A percentile compares a stretch with the other conserved stretches of the same genome.
Evolutionary conservation across 2,888 invertebrate species (phyloP).

Genomic region (Volucella bombylans): DNA sequence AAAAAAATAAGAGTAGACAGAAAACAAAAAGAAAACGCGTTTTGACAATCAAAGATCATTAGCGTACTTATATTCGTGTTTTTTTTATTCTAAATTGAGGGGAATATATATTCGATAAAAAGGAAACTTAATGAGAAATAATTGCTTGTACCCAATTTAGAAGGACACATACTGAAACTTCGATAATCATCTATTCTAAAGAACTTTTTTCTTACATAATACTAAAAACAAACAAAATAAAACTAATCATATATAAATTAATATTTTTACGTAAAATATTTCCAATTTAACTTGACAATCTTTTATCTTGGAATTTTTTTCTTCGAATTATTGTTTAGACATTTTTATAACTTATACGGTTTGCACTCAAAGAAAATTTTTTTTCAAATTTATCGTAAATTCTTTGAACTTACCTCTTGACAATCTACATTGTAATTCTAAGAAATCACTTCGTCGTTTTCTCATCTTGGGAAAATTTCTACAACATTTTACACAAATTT

Average conservation of each 20-base stretch:
- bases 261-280: slow-evolving; percentile 57
- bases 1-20: slow-evolving; percentile 77
- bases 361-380: slow-evolving; percentile 10
- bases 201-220: slow-evolving; percentile 25
- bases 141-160: slow-evolving; percentile 63
- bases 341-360: no score
- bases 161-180: slow-evolving; percentile 69
- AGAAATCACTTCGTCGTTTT: not conserved
- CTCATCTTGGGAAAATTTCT: no score
- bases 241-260: slow-evolving; percentile 33
- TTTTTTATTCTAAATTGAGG: slow-evolving; percentile 65
- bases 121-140: slow-evolving; percentile 23
- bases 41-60: slow-evolving; percentile 83
- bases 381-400: slow-evolving; percentile 30
- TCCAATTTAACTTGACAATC: slow-evolving; percentile 56
- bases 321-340: no score
- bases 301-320: slow-evolving; percentile 24
- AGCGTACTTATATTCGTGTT: slow-evolving; percentile 77
- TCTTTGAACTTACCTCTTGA: not conserved
- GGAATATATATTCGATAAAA: slow-evolving; percentile 8
- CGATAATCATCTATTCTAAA: slow-evolving; percentile 71
- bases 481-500: not conserved
- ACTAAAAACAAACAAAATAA: no score
- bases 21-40: slow-evolving; percentile 81
- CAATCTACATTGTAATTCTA: slow-evolving; percentile 8